Base-by-base conservation (phyloP, 2,888 invertebrate genomes). In the Plebejus melissa region DNA sequence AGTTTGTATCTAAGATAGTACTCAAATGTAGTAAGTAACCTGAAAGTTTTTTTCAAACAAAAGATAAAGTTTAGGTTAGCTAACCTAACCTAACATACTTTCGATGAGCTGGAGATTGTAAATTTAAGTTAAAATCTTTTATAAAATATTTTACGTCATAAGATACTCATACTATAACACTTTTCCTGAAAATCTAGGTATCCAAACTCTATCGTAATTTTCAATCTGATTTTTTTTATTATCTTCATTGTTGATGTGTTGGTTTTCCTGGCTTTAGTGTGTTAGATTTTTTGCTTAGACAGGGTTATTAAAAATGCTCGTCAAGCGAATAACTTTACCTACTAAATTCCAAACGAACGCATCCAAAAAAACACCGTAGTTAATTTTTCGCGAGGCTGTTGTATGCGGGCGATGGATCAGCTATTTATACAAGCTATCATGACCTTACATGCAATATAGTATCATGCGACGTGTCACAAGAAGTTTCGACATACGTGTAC, bases 401-500 rank as follows among this genome's bases (percentile, higher is more conserved):
- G 58, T 58, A 58, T 16, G 16, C n/a, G n/a, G 57, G 54, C 74
- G 74, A 54, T 22, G 11, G 16, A 28, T 32, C 57, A 38, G 50
- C 57, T 57, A 54, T 16, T 54, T 57, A 69, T 75, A 75, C 71
- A 72, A 58, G 32, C 36, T 28, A 72, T 76, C 71, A 76, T 79
- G 80, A 82, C 80, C 81, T 80, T 80, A 75, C 74, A 77, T 77
- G 77, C 77, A 78, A 79, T 79, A 78, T 79, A 77, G 70, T 75
- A 75, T 75, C 71, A 71, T 75, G 71, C 38, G 75, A 79, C 80
- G 76, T 87, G 86, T 87, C 81, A 88, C 88, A 88, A 90, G 82
- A 81, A 78, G 85, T 90, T 90, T 89, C 90, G 83, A 89, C 89
- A 88, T 80, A 81, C 80, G 82, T 80, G 78, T 82, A 83, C 84